Conservation (phyloP, 2,113 vertebrate species). For the Megaceryle maxima region DNA sequence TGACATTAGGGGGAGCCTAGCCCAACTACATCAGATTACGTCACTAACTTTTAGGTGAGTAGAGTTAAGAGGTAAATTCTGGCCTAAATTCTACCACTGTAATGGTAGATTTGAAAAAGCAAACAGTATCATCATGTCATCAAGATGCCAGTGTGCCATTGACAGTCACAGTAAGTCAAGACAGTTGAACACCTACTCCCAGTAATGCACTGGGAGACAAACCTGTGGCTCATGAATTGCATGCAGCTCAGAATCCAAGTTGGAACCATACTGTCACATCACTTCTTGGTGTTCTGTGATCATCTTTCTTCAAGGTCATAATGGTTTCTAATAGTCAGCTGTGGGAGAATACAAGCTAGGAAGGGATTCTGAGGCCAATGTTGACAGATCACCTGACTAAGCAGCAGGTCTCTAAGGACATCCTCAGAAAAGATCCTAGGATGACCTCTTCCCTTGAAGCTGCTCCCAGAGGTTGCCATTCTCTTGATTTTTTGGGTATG, state of each 20-base stretch:
- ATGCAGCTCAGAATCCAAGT: neutral
- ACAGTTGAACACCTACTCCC: neutral
- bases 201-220: neutral
- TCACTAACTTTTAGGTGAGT: neutral
- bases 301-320: neutral
- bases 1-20: neutral
- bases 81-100: neutral
- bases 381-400: neutral
- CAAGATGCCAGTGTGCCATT: neutral
- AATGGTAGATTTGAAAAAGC: neutral
- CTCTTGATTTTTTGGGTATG: neutral
- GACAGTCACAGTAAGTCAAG: neutral
- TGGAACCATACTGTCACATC: neutral
- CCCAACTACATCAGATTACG: neutral
- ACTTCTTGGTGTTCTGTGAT: neutral
- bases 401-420: neutral
- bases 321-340: neutral
- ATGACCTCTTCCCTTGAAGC: neutral
- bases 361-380: neutral
- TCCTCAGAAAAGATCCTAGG: neutral
- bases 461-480: neutral
- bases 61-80: neutral
- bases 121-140: neutral
- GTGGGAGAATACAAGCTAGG: neutral
- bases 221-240: neutral